Base-by-base conservation (phyloP, 2,113 vertebrate genomes). In the Lynx canadensis region DNA sequence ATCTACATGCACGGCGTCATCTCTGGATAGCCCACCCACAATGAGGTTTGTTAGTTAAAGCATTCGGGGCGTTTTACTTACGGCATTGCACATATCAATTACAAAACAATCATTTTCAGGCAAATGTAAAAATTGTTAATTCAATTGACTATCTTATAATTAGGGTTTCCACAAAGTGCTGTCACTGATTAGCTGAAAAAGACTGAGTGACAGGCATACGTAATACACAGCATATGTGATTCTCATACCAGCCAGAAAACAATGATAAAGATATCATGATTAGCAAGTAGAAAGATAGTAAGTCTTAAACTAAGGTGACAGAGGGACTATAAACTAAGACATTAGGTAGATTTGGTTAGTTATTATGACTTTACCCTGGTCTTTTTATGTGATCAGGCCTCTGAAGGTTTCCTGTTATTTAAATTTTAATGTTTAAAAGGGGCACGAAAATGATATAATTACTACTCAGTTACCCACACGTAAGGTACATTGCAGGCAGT, bases 401-500 rank as follows among this genome's bases (percentile, higher is more conserved):
- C 95, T 96, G 65, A 97, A 97, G 97, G 97, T 63, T 96, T 97
- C 69, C 69, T 97, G 76, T 97, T 98, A 98, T 95, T 98, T 97
- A 98, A 98, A 97, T 96, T 94, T 98, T 97, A 98, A 91, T 97
- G 83, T 97, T 98, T 98, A 95, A 76, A 98, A 98, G 85, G 97
- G 84, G 91, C 89, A 97, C 81, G 87, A 98, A 98, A 98, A 98
- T 96, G 12, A 95, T 81, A 57, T 50, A 97, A 98, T 96, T 98
- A 96, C 29, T 98, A 96, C 97, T 97, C 76, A 97, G 94, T 96
- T 97, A 97, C 60, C 78, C 89, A 95, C 16, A 94, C 98, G 88
- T 94, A 97, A 97, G 98, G 97, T 66, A 96, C 92, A 98, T 97
- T 97, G n/a, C 29, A 55, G 86, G 48, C 89, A 96, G 84, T 96